Evolutionary conservation across 1,140 invertebrate genomes (phyloP), one percentile per base, ranked within the genome.

Genomic region (Ptiloglossa arizonensis): DNA sequence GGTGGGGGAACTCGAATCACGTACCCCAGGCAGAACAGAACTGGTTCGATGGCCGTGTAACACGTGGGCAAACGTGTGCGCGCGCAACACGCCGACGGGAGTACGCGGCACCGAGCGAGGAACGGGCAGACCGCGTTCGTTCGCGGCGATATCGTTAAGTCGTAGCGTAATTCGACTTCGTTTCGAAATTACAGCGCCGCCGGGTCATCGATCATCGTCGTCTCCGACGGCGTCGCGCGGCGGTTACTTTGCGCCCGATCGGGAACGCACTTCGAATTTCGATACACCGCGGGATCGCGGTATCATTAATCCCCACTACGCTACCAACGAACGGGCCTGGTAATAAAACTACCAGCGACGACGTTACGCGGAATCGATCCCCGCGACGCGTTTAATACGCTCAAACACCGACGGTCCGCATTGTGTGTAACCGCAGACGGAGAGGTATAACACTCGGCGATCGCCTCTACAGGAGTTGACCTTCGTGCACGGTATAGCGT

Each of bases 341-440:
- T 32, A 32, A 59, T 32, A 59, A 59, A 59, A 35, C 54, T 13
- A 44, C 1, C 11, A 15, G 13, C 54, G 35, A 57, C 62, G 29
- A 41, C 41, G n/a, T 73, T 57, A 57, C 63, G 29, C 32, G 35
- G 32, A 60, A 70, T 50, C 74, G 56, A 60, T 50, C 64, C n/a
- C 38, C 32, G 52, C 38, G n/a, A 24, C 79, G 41, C 57, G 64
- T 74, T 79, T 69, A 72, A 67, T 38, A 71, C 60, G 50, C 50
- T 57, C 66, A 38, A n/a, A 46, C 62, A 29, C 44, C 9, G 46
- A 32, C 52, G n/a, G 11, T 83, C 67, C 68, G 77, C 46, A 74
- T 74, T 41, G 60, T 44, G 62, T 74, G 22, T 79, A 78, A 84
- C 81, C 81, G 70, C 82, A 84, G 69, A 78, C 64, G n/a, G n/a